Conservation (phyloP, 2,113 vertebrate species). For the Zeus faber region DNA sequence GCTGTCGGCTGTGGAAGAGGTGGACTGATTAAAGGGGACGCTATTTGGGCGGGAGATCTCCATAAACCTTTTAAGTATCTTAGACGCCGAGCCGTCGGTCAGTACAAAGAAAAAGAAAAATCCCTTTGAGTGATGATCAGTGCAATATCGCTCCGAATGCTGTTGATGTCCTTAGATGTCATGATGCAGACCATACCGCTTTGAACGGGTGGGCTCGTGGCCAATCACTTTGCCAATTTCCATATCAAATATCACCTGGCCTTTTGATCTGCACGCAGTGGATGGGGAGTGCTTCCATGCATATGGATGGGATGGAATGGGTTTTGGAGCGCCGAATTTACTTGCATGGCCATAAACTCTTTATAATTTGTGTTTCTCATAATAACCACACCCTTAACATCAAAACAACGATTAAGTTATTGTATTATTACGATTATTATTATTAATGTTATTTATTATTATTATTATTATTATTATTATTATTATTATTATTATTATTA, state of each 20-base stretch:
- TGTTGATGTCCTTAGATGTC: conserved; percentile 26
- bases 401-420: no score
- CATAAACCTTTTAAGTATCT: conserved; percentile 15
- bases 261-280: conserved; percentile 46
- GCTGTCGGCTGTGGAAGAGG: no score
- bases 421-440: no score
- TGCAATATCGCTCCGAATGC: conserved; percentile 21
- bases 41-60: conserved; percentile 14
- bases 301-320: conserved; percentile 26
- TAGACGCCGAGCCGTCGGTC: conserved; percentile 22
- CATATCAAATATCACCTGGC: conserved; percentile 60
- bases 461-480: no score
- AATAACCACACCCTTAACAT: no score
- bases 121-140: conserved; percentile 30
- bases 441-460: no score
- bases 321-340: neutral
- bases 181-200: conserved; percentile 19
- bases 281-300: conserved; percentile 5
- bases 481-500: no score
- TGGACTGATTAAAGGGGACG: no score
- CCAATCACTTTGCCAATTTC: conserved; percentile 41
- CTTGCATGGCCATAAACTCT: neutral
- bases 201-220: conserved; percentile 36
- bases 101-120: neutral
- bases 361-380: neutral